phyloP scores from a whole-genome alignment of 1,140 invertebrate genomes.

The Procambarus virginalis region DNA sequence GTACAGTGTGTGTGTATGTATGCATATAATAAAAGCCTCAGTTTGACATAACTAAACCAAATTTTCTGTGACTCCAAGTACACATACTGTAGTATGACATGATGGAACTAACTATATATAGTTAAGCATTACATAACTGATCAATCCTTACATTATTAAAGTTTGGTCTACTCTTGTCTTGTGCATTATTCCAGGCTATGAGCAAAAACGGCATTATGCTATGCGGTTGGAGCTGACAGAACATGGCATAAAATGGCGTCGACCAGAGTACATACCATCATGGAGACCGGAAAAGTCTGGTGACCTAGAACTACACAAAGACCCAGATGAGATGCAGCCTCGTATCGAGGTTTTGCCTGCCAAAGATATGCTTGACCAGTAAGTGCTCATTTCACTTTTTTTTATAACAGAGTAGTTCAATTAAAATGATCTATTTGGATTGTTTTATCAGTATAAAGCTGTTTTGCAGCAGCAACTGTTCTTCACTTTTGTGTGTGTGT shows the following conservation, averaged over 20 bases:
- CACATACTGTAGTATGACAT: not conserved
- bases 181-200: not conserved
- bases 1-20: too few relatives aligned
- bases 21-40: too few relatives aligned
- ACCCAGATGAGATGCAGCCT: not conserved
- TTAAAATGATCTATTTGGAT: too few relatives aligned
- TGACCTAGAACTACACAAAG: constrained; percentile 8
- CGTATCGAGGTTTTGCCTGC: not conserved
- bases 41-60: too few relatives aligned
- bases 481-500: too few relatives aligned
- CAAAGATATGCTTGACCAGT: constrained; percentile 16
- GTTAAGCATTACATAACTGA: not conserved
- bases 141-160: too few relatives aligned
- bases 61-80: too few relatives aligned
- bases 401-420: too few relatives aligned
- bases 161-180: not conserved
- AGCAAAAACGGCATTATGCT: constrained; percentile 25
- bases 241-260: constrained; percentile 36
- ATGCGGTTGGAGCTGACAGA: constrained; percentile 47
- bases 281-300: constrained; percentile 44
- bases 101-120: not conserved
- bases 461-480: too few relatives aligned
- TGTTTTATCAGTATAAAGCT: too few relatives aligned
- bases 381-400: not conserved
- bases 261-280: constrained; percentile 31